phyloP scores from a whole-genome alignment of 2,113 vertebrate genomes.

The Bos taurus region ARS-UCD2.0 NC_037329.1:89348501-89349000 shows the following conservation, averaged over 20 bases:
- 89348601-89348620: neutral
- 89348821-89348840: neutral
- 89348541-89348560: rapidly evolving
- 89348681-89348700: neutral
- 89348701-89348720: neutral
- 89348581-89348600: neutral
- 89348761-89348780: neutral
- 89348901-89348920: neutral
- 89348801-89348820: neutral
- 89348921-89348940: rapidly evolving
- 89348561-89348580: neutral
- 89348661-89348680: rapidly evolving
- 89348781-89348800: neutral
- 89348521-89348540: neutral
- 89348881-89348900: neutral
- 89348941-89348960: neutral
- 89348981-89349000: neutral
- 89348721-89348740: neutral
- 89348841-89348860: neutral
- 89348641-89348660: neutral
- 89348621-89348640: neutral
- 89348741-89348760: neutral
- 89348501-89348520: neutral
- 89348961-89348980: neutral
- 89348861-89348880: neutral